These are phyloP conservation scores for Apotomis betuletana DNA, from an alignment of 2,888 invertebrate genomes.

Conservation along the genomic window DNA sequence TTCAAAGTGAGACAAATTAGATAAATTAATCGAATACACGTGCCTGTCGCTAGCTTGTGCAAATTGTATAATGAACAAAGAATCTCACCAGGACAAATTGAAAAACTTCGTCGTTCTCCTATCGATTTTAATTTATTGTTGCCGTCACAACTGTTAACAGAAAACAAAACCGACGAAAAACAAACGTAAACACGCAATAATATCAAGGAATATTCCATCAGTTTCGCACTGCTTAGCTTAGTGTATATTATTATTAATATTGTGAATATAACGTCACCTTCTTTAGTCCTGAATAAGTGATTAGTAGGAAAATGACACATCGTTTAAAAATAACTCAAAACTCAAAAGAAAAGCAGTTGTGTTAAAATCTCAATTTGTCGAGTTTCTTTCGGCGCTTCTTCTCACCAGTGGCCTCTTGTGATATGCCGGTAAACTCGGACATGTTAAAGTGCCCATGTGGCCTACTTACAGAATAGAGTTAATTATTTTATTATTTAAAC, in stretches of 20 bases:
- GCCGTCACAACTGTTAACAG: slow-evolving; percentile 8
- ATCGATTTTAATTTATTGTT: slow-evolving; percentile 26
- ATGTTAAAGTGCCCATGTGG: too few species aligned
- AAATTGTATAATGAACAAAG: background rate
- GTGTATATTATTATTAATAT: too few species aligned
- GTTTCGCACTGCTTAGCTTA: background rate
- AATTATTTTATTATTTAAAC: background rate
- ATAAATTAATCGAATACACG: background rate
- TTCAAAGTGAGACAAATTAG: background rate
- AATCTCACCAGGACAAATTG: slow-evolving; percentile 7
- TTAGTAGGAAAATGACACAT: too few species aligned
- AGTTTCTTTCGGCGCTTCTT: too few species aligned
- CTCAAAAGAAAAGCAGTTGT: too few species aligned
- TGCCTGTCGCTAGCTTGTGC: background rate
- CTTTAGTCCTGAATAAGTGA: too few species aligned
- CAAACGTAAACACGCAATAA: slow-evolving; percentile 1
- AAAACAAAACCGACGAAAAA: slow-evolving; percentile 5
- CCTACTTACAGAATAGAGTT: too few species aligned
- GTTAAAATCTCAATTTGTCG: too few species aligned
- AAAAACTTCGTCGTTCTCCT: slow-evolving; percentile 21
- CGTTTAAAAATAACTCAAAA: too few species aligned
- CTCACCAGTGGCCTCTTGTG: too few species aligned
- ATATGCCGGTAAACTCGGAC: too few species aligned
- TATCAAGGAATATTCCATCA: background rate
- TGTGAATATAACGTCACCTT: too few species aligned